Evolutionary conservation across 2,113 vertebrate genomes (phyloP).

Genomic region (Pseudonaja textilis): DNA sequence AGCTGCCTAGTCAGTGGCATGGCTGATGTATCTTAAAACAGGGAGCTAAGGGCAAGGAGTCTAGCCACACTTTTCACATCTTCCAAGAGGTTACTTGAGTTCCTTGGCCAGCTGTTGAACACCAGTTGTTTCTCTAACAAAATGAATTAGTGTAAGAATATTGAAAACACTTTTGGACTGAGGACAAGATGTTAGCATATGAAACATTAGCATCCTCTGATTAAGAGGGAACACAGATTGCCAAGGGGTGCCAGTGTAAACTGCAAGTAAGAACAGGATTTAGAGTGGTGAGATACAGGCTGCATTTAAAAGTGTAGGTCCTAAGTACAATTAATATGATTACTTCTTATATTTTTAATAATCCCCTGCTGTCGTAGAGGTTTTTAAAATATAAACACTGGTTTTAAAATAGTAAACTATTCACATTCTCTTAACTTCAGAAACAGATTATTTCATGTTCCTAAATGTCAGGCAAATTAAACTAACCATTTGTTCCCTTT

Average conservation of each 20-base stretch:
- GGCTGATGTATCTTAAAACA: neutral
- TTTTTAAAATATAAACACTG: neutral
- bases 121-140: neutral
- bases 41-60: neutral
- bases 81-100: neutral
- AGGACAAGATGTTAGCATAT: neutral
- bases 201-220: neutral
- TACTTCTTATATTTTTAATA: neutral
- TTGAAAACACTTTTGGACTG: neutral
- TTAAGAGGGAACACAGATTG: neutral
- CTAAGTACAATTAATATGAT: neutral
- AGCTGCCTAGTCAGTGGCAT: neutral
- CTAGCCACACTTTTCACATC: neutral
- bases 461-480: neutral
- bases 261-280: neutral
- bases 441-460: neutral
- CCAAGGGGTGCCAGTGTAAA: neutral
- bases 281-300: neutral
- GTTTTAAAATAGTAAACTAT: neutral
- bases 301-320: neutral
- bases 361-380: neutral
- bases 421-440: neutral
- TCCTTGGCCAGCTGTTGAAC: neutral
- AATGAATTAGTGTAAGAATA: neutral
- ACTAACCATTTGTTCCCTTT: neutral